Conservation (phyloP, 2,113 vertebrate species). For the Oreochromis niloticus region DNA sequence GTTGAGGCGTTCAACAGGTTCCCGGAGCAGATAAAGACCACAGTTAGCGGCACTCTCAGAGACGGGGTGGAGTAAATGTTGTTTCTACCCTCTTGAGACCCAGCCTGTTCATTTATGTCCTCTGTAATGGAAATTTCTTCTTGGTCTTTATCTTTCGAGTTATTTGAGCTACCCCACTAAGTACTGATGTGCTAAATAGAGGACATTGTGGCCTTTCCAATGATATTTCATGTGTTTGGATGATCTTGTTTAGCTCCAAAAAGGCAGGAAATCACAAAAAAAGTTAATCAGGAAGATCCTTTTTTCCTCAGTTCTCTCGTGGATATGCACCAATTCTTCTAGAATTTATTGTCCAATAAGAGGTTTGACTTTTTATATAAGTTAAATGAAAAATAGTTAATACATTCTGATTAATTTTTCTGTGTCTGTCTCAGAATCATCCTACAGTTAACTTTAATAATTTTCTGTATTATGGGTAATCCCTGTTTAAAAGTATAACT, state of each 20-base stretch:
- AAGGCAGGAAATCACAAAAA: not conserved
- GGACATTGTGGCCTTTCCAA: not conserved
- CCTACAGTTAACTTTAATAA: not conserved
- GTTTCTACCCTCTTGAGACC: not conserved
- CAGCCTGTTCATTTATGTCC: not conserved
- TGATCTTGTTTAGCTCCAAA: not conserved
- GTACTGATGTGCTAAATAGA: not conserved
- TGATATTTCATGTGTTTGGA: not conserved
- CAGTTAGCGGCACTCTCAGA: not conserved
- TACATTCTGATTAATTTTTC: not conserved
- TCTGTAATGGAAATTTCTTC: not conserved
- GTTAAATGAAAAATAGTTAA: fast-evolving
- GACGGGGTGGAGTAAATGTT: not conserved
- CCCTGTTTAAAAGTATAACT: not conserved
- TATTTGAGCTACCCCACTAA: fast-evolving
- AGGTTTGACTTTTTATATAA: not conserved
- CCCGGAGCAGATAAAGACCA: not conserved
- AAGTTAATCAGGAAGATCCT: no score
- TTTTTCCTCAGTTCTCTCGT: not conserved
- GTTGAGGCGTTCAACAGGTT: not conserved
- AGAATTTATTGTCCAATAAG: not conserved
- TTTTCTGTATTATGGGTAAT: no score
- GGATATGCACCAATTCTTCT: fast-evolving
- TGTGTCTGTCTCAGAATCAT: not conserved
- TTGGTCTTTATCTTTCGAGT: not conserved